phyloP scores from a whole-genome alignment of 2,888 invertebrate genomes.

The Eupithecia vulgata region DNA sequence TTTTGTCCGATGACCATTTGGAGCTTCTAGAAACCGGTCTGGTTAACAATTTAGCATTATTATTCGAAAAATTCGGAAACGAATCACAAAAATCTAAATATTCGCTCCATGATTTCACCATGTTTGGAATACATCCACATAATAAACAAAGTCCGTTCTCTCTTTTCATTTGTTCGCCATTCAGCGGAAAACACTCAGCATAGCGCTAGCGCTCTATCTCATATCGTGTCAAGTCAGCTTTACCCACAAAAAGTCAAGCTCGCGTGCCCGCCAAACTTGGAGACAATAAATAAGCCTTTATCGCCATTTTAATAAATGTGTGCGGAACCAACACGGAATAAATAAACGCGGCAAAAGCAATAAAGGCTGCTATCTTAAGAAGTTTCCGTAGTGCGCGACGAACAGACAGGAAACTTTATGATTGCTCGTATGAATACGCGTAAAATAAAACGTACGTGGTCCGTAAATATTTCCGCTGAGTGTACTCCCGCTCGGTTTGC shows the following conservation, averaged over 20 bases:
- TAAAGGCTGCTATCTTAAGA: constrained; percentile 64
- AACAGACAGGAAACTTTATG: constrained; percentile 60
- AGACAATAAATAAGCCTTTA: constrained; percentile 81
- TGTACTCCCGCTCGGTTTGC: constrained; percentile 17
- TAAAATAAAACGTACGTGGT: constrained; percentile 48
- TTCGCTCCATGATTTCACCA: not conserved
- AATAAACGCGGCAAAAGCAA: constrained; percentile 67
- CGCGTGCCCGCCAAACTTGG: constrained; percentile 72
- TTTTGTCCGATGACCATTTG: not conserved
- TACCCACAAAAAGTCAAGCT: constrained; percentile 52
- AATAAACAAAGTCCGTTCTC: constrained; percentile 5
- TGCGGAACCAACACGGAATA: constrained; percentile 71
- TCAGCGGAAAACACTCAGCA: constrained; percentile 24
- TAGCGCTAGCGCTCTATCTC: constrained; percentile 34
- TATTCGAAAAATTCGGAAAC: not conserved
- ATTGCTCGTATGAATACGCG: constrained; percentile 58
- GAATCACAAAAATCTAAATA: not conserved
- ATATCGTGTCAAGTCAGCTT: constrained; percentile 47
- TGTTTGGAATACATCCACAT: not conserved
- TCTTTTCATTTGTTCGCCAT: constrained; percentile 18
- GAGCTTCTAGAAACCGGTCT: not conserved
- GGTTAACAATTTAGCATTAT: not conserved
- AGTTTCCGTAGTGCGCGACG: constrained; percentile 54
- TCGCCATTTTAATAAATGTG: constrained; percentile 81
- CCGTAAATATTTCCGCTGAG: constrained; percentile 37